Evolutionary conservation across 2,888 invertebrate genomes (phyloP), one percentile per base, ranked within the genome.

Genomic region (Agrotis ipsilon): DNA sequence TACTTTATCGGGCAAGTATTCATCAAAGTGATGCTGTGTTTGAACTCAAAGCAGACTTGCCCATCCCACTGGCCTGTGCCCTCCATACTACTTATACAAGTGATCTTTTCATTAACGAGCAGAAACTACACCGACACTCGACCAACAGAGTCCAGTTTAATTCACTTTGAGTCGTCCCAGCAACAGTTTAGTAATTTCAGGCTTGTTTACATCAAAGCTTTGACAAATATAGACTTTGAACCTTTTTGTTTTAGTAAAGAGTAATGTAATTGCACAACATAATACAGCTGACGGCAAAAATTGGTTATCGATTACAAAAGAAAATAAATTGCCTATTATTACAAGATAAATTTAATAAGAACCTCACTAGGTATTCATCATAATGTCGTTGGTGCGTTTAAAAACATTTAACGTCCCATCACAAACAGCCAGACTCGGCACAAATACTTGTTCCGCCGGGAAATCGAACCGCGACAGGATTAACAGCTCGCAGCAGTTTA

Each of bases 31-130:
- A 7, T 1, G 16, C 19, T 16, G 24, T 19, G 58, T 62, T 32
- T 24, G 32, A 67, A 14, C 27, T 19, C 52, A 54, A 62, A 57
- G n/a, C 51, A 54, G 19, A 54, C 58, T 64, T 39, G 18, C 21
- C 24, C 21, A 54, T 13, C 4, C 21, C 19, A 18, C 21, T 58
- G 18, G 27, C 60, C 46, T 24, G 48, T 52, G 45, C 14, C 32
- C 52, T 55, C 65, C 43, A 62, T 71, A 78, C 70, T 78, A 82
- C 84, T 87, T 81, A 87, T 82, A 88, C 84, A 88, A 88, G 87
- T 88, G 87, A 90, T 90, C 78, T 89, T 89, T 91, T 89, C 88
- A 88, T 89, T 91, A 91, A 85, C 85, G 83, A 89, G 81, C 79
- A 77, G 75, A 80, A 87, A 86, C 87, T 84, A 86, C 77, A 85